Percentiles rank a stretch among this genome's conserved stretches.
These are phyloP conservation scores for Stratiomys singularior DNA, from an alignment of 2,888 invertebrate species.

Conservation along the genomic window DNA sequence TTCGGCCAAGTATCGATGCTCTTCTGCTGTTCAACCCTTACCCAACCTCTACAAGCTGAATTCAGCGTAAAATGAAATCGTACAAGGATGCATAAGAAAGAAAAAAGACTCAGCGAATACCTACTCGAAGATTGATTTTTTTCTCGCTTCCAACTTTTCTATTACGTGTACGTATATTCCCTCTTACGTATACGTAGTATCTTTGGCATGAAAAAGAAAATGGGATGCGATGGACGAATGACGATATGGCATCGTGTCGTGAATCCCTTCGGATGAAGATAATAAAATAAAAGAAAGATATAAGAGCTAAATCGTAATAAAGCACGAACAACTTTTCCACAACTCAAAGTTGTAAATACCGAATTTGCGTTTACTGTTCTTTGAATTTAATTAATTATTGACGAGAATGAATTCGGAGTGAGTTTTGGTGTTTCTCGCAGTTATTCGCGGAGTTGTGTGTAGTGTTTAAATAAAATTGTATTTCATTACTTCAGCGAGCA, in stretches of 20 bases:
- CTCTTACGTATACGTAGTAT: neutral
- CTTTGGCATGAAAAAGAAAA: neutral
- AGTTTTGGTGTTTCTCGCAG: neutral
- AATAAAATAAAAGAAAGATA: constrained; percentile 23
- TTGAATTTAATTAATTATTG: constrained; percentile 33
- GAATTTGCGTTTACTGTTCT: constrained; percentile 35
- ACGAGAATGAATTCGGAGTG: neutral
- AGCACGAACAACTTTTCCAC: constrained; percentile 35
- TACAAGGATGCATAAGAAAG: neutral
- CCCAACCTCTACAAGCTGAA: neutral
- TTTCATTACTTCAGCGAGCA: neutral
- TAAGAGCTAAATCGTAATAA: constrained; percentile 30
- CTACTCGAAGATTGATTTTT: constrained; percentile 13
- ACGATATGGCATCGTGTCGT: neutral
- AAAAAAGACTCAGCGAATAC: neutral
- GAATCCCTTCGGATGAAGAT: constrained; percentile 27
- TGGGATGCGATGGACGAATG: neutral
- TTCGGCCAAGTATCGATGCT: too few species aligned
- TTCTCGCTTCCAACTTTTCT: neutral
- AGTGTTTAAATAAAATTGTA: neutral
- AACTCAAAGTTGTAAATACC: constrained; percentile 39
- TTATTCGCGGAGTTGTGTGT: neutral
- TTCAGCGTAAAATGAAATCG: neutral
- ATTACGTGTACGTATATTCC: neutral
- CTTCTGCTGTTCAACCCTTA: too few species aligned